A percentile compares a stretch with the other conserved stretches of the same genome.
phyloP scores from a whole-genome alignment of 1,140 invertebrate genomes.

The Cryptotermes secundus region DNA sequence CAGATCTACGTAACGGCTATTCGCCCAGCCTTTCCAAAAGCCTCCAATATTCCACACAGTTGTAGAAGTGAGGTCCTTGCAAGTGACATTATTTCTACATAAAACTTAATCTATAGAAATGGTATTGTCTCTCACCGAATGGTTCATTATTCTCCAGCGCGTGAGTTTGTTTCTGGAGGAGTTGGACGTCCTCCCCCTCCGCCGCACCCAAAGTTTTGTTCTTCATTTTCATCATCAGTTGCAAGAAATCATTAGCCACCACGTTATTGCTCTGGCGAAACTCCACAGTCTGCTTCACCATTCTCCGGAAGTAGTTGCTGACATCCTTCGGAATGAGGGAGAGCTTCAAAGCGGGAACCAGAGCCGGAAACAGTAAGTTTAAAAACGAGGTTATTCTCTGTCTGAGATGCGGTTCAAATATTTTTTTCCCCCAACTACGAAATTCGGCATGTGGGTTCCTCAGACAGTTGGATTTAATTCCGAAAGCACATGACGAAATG shows the following conservation, averaged over 20 bases:
- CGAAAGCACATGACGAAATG: constrained; percentile 59
- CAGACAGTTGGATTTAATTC: constrained; percentile 55
- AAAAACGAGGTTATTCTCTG: constrained; percentile 39
- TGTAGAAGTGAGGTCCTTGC: too few species aligned
- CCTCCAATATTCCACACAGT: too few species aligned
- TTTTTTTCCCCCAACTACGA: constrained; percentile 47
- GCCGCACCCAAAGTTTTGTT: background rate
- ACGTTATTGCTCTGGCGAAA: constrained; percentile 52
- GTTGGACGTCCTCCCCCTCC: constrained; percentile 37
- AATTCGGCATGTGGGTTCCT: constrained; percentile 54
- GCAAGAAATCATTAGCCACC: constrained; percentile 55
- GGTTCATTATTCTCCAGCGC: too few species aligned
- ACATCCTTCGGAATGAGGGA: constrained; percentile 22
- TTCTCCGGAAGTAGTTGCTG: constrained; percentile 49
- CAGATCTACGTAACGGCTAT: too few species aligned
- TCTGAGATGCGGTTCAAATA: constrained; percentile 39
- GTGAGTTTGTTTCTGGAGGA: too few species aligned
- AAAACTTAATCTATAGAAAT: too few species aligned
- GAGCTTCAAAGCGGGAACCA: background rate
- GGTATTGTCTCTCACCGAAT: too few species aligned
- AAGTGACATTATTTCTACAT: too few species aligned
- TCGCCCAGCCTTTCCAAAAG: too few species aligned
- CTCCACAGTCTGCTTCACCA: constrained; percentile 49
- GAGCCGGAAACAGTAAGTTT: constrained; percentile 37
- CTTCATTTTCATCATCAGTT: constrained; percentile 56